Evolutionary conservation across 2,888 invertebrate species (phyloP).

Genomic region (Tromatobia lineatoria): DNA sequence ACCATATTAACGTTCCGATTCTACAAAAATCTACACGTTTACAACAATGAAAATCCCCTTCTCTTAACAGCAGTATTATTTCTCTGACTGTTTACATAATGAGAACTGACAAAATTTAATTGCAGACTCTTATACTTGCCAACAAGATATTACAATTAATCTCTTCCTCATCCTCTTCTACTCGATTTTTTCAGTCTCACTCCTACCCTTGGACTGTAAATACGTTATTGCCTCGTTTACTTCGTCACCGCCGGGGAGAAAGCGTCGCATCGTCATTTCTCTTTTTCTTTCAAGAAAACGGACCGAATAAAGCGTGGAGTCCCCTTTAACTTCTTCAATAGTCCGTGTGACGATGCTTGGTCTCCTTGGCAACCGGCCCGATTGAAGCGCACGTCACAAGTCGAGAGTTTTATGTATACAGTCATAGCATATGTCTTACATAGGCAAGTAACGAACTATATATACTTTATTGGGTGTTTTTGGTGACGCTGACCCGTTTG

Average conservation of each 20-base stretch:
- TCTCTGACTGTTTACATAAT: slow-evolving; percentile 35
- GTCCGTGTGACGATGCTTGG: slow-evolving; percentile 82
- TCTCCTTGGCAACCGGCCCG: slow-evolving; percentile 83
- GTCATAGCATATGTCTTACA: slow-evolving; percentile 4
- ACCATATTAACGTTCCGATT: too few relatives aligned
- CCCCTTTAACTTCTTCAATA: slow-evolving; percentile 84
- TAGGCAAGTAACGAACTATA: slow-evolving; percentile 37
- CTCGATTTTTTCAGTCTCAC: background rate
- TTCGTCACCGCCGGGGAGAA: slow-evolving; percentile 34
- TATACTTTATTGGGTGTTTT: slow-evolving; percentile 12
- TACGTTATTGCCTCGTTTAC: slow-evolving; percentile 62
- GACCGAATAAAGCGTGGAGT: slow-evolving; percentile 72
- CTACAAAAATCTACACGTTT: background rate
- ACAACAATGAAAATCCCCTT: slow-evolving; percentile 9
- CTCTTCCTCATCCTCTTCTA: background rate
- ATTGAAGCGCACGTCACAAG: slow-evolving; percentile 83
- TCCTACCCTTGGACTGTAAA: slow-evolving; percentile 34
- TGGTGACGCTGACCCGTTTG: slow-evolving; percentile 32
- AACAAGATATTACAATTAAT: slow-evolving; percentile 47
- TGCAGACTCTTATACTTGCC: slow-evolving; percentile 4
- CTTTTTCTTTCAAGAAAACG: slow-evolving; percentile 36
- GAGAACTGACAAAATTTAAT: slow-evolving; percentile 42
- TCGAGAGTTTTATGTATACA: slow-evolving; percentile 73
- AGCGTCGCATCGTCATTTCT: slow-evolving; percentile 40
- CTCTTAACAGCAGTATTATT: slow-evolving; percentile 49